Percentiles rank a stretch among this genome's conserved stretches.
phyloP scores from a whole-genome alignment of 2,113 vertebrate genomes.

The Mirounga angustirostris region DNA sequence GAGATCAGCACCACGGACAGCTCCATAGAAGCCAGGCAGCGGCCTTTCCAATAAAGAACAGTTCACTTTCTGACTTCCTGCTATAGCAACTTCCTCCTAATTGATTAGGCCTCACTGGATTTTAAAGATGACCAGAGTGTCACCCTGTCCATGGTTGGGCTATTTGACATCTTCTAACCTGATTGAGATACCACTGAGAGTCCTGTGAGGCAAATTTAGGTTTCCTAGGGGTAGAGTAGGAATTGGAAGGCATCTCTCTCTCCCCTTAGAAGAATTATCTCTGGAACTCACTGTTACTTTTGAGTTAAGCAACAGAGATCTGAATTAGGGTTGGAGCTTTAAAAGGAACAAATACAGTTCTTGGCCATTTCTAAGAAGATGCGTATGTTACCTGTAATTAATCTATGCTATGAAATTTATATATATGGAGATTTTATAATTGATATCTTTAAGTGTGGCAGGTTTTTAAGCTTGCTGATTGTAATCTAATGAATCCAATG shows the following conservation, averaged over 20 bases:
- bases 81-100: background rate
- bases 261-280: background rate
- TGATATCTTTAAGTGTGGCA: background rate
- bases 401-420: background rate
- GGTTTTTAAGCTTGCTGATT: conserved; percentile 13
- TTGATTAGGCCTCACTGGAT: background rate
- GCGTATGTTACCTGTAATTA: background rate
- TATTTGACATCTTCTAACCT: background rate
- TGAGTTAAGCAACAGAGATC: background rate
- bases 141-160: background rate
- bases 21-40: rapidly evolving
- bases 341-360: background rate
- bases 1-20: conserved; percentile 49
- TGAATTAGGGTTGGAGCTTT: background rate
- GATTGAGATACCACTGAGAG: background rate
- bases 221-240: background rate
- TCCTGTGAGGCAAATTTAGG: background rate
- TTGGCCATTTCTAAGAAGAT: background rate
- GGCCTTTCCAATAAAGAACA: background rate
- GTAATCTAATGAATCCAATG: background rate
- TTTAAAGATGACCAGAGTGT: background rate
- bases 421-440: conserved; percentile 48
- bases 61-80: background rate
- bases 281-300: background rate
- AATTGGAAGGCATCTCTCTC: background rate